phyloP scores from a whole-genome alignment of 1,140 invertebrate species.

The Ctenoplectra terminalis region DNA sequence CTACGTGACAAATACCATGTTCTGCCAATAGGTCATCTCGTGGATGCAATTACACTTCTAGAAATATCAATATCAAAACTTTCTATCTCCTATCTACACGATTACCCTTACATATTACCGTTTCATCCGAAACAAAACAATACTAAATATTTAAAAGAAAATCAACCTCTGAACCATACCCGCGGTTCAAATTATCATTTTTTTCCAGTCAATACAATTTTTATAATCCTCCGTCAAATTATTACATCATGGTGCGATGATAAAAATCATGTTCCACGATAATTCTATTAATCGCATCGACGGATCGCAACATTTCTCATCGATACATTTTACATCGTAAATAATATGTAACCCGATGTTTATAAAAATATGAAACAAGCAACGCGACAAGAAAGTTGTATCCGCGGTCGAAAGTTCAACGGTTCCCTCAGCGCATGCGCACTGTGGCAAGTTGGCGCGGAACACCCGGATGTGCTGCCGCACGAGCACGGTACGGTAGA shows the following conservation, averaged over 20 bases:
- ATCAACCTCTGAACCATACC: background rate
- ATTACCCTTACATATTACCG: background rate
- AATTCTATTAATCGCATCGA: background rate
- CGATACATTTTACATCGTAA: background rate
- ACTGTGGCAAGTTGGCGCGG: conserved; percentile 30
- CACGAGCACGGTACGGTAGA: conserved; percentile 47
- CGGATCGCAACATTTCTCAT: too few species aligned
- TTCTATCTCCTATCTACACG: background rate
- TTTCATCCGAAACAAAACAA: background rate
- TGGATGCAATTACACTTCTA: conserved; percentile 27
- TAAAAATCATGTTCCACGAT: background rate
- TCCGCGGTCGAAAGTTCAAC: conserved; percentile 67
- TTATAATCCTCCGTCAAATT: conserved; percentile 10
- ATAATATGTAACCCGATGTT: background rate
- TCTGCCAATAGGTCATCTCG: conserved; percentile 23
- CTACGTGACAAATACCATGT: conserved; percentile 74
- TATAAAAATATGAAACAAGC: conserved; percentile 5
- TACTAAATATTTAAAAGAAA: background rate
- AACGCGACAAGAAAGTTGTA: conserved; percentile 39
- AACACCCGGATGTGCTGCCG: conserved; percentile 56
- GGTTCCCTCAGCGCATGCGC: conserved; percentile 67
- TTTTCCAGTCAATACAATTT: background rate
- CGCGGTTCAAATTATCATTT: background rate
- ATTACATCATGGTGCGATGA: background rate
- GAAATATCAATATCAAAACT: conserved; percentile 37